A percentile compares a stretch with the other conserved stretches of the same genome.
phyloP scores from a whole-genome alignment of 2,797 vertebrate genomes.

The Hylomyscus alleni region DNA sequence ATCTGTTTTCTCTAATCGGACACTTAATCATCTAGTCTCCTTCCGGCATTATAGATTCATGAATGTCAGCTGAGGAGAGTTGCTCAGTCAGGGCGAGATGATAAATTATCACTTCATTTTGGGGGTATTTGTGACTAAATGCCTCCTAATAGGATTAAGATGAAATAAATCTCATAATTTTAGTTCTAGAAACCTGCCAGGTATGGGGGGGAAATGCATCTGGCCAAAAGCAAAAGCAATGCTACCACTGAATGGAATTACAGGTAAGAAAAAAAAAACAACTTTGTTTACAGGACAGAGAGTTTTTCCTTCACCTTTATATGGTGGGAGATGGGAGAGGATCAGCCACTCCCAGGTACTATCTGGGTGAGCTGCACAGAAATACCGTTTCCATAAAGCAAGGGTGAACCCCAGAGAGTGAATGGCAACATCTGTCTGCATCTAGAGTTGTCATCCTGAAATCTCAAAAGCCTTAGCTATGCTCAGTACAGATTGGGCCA shows the following conservation, averaged over 20 bases:
- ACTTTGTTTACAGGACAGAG: not conserved
- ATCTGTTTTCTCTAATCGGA: conserved; percentile 85
- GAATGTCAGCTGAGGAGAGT: conserved; percentile 68
- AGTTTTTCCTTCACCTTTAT: not conserved
- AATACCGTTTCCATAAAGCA: conserved; percentile 36
- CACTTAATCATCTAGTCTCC: conserved; percentile 82
- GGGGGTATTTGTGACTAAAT: conserved; percentile 81
- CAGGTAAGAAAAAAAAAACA: not conserved
- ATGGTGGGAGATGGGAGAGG: not conserved
- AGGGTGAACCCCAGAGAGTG: not conserved
- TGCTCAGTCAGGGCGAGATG: conserved; percentile 73
- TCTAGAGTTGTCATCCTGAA: not conserved
- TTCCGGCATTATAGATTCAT: conserved; percentile 78
- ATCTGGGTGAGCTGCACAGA: not conserved
- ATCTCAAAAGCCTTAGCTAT: not conserved
- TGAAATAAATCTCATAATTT: conserved; percentile 81
- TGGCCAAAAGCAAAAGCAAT: conserved; percentile 61
- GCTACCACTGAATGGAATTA: conserved; percentile 7
- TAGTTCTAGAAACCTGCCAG: conserved; percentile 71
- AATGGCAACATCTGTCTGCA: not conserved
- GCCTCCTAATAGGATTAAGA: conserved; percentile 80
- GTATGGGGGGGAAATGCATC: conserved; percentile 62
- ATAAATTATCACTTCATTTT: conserved; percentile 79
- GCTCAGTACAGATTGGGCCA: not conserved
- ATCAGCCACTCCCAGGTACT: not conserved